Percentiles rank a stretch among this genome's conserved stretches.
phyloP scores from a whole-genome alignment of 2,888 invertebrate species.

The Epistrophe eligans region DNA sequence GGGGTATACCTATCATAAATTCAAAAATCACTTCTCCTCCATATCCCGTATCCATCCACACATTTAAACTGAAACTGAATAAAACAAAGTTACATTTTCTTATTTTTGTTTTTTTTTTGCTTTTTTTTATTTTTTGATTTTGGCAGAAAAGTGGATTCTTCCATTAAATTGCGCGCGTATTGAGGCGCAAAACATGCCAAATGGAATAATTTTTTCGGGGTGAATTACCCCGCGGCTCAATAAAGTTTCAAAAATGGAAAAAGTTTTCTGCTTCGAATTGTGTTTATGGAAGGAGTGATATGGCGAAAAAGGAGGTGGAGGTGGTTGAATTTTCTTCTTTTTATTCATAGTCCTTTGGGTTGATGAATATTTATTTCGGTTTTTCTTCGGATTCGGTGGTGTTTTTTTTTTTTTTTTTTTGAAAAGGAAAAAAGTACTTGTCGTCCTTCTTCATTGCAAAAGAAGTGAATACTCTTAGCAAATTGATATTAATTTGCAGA shows the following conservation, averaged over 20 bases:
- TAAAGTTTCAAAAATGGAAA: slow-evolving; percentile 74
- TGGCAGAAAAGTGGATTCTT: slow-evolving; percentile 80
- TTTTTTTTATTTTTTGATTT: slow-evolving; percentile 8
- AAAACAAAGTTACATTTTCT: slow-evolving; percentile 57
- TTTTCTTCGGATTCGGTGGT: slow-evolving; percentile 41
- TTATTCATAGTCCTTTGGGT: slow-evolving; percentile 53
- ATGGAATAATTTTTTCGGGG: slow-evolving; percentile 70
- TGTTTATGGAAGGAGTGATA: slow-evolving; percentile 26
- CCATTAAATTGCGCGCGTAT: slow-evolving; percentile 83
- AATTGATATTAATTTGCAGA: slow-evolving; percentile 83
- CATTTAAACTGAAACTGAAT: slow-evolving; percentile 39
- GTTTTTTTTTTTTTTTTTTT: slow-evolving; percentile 11
- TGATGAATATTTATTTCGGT: slow-evolving; percentile 75
- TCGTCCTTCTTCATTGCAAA: slow-evolving; percentile 56
- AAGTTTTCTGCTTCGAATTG: slow-evolving; percentile 67
- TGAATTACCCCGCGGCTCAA: slow-evolving; percentile 73
- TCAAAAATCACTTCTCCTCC: slow-evolving; percentile 70
- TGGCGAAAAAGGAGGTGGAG: fast-evolving
- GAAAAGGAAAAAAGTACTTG: slow-evolving; percentile 14
- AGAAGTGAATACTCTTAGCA: slow-evolving; percentile 78
- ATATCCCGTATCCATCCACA: slow-evolving; percentile 34
- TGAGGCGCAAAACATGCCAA: slow-evolving; percentile 81
- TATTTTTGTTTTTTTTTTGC: neutral
- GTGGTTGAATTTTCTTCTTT: slow-evolving; percentile 48
- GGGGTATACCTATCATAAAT: slow-evolving; percentile 62